Percentiles rank a stretch among this genome's conserved stretches.
phyloP scores from a whole-genome alignment of 2,888 invertebrate genomes.

The Ochropacha duplaris region DNA sequence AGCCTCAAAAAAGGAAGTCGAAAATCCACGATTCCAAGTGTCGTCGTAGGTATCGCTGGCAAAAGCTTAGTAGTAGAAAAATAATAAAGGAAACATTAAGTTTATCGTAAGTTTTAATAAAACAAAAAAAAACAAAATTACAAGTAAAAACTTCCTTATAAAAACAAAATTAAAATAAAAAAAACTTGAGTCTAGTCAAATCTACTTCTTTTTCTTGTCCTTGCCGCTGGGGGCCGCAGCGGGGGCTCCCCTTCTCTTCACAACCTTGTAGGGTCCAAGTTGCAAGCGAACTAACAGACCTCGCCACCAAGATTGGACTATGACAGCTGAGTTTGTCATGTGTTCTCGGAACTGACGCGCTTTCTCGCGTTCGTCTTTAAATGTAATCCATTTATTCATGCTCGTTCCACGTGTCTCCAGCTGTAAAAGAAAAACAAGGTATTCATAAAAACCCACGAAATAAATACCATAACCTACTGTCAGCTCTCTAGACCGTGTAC shows the following conservation, averaged over 20 bases:
- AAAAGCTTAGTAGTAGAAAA: too few species aligned
- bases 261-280: constrained; percentile 59
- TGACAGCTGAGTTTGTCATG: constrained; percentile 59
- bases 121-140: neutral
- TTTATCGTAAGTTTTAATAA: neutral
- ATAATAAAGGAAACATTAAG: neutral
- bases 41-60: too few species aligned
- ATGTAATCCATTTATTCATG: constrained; percentile 56
- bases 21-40: too few species aligned
- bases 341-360: constrained; percentile 49
- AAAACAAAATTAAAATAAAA: neutral
- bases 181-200: neutral
- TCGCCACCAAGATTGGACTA: constrained; percentile 75
- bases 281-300: constrained; percentile 65
- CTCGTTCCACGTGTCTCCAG: constrained; percentile 42
- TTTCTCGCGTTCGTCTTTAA: constrained; percentile 61
- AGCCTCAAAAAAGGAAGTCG: too few species aligned
- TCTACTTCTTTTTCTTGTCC: constrained; percentile 24
- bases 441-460: too few species aligned
- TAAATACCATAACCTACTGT: too few species aligned
- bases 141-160: too few species aligned
- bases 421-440: constrained; percentile 25
- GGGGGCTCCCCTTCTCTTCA: constrained; percentile 35
- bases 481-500: too few species aligned
- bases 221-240: neutral